Evolutionary conservation across 2,888 invertebrate species (phyloP), one percentile per base, ranked within the genome.

Genomic region (Clistopyga incitator): DNA sequence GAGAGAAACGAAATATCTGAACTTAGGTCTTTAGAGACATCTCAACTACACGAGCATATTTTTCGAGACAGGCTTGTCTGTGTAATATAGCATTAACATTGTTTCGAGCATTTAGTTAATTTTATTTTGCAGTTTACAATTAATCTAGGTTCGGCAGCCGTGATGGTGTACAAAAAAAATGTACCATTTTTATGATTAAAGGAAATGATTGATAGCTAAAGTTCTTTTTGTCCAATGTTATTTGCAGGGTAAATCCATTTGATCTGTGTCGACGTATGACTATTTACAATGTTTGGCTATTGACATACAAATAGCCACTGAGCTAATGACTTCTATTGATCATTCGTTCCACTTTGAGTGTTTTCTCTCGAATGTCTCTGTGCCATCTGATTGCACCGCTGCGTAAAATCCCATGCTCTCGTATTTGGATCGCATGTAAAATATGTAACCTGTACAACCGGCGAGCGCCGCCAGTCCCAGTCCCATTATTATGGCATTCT

Each of bases 401-500:
- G 96, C 94, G 93, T 98, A 98, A 91, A 96, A 97, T 56, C 97
- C 97, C 93, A 97, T 95, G 34, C 95, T 94, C 93, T 97, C 96
- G 92, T 97, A 97, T 92, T 96, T 97, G 72, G 95, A 94, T 86
- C 97, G 95, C 97, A 98, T 97, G 90, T 98, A 98, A 3, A 96
- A 95, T 82, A 98, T 96, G 91, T 98, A 98, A 13, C 96, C 97
- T 77, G 96, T 93, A 87, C 97, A 96, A 18, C 96, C 94, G 15
- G 96, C 94, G 90, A 98, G 95, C 72, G 96, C 96, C 67, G 95
- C 93, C n/a, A 96, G 90, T 64, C 98, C 98, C 84, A 98, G 90
- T 45, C 95, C 95, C 98, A 98, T 98, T 85, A 98, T 95, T 3
- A 96, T 95, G 88, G 96, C 96, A 94, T 98, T 98, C 98, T 98